Conservation (phyloP, 2,113 vertebrate genomes). For the Aegotheles bennettii region DNA sequence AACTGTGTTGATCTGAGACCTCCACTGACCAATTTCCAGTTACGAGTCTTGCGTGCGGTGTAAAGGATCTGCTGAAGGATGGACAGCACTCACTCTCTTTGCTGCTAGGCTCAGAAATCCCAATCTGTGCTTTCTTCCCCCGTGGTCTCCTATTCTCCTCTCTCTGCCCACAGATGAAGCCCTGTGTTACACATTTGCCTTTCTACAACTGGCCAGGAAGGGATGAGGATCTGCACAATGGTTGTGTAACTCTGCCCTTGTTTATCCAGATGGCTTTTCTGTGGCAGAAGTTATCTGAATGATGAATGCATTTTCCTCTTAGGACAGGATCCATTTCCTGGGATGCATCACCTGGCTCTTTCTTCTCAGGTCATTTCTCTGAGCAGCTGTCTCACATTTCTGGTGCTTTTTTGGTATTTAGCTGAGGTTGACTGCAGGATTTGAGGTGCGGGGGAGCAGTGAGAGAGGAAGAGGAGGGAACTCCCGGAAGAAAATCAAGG, state of each 20-base stretch:
- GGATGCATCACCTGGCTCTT: conserved; percentile 58
- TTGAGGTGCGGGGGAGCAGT: not conserved
- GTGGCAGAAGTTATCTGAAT: conserved; percentile 49
- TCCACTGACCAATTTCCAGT: not conserved
- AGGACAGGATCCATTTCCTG: conserved; percentile 52
- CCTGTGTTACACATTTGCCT: conserved; percentile 7
- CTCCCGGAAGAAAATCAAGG: not conserved
- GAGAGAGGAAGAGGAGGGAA: not conserved
- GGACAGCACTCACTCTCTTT: not conserved
- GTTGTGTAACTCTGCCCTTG: conserved; percentile 33
- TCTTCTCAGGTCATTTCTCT: conserved; percentile 50
- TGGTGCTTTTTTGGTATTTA: not conserved
- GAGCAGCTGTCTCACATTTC: conserved; percentile 54
- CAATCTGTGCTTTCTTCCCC: not conserved
- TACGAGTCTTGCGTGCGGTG: not conserved
- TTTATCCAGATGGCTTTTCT: conserved; percentile 67
- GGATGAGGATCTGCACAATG: not conserved
- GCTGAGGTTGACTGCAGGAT: not conserved
- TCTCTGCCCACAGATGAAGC: not conserved
- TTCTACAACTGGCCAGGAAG: conserved; percentile 12
- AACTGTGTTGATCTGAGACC: not conserved
- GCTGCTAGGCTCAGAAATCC: not conserved
- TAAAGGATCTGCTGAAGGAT: not conserved
- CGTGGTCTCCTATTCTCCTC: not conserved
- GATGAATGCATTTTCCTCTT: conserved; percentile 59